phyloP scores from a whole-genome alignment of 2,113 vertebrate genomes.

The Phasianus colchicus region DNA sequence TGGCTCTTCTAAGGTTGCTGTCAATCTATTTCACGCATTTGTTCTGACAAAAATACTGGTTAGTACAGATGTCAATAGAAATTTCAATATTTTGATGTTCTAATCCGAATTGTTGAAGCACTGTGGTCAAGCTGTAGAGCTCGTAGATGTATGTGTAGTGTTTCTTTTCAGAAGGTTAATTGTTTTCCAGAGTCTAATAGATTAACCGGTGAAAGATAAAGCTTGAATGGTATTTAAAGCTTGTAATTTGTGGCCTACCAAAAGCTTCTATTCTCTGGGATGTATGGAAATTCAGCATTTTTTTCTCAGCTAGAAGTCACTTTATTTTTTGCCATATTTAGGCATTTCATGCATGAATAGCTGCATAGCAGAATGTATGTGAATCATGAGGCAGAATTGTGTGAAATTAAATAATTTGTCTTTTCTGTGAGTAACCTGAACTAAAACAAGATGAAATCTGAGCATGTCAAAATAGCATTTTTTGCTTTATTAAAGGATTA shows the following conservation, averaged over 20 bases:
- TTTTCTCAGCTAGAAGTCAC: neutral
- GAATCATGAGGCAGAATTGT: neutral
- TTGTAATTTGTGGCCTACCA: neutral
- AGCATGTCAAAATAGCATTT: slow-evolving; percentile 55
- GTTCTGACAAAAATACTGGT: neutral
- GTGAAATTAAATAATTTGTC: neutral
- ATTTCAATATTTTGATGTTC: neutral
- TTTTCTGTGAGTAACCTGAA: neutral
- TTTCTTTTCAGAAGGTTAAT: neutral
- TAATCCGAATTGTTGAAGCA: neutral
- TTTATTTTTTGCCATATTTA: neutral
- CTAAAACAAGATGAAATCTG: neutral
- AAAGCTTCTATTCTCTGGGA: neutral
- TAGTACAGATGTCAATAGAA: neutral
- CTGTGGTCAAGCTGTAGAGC: neutral
- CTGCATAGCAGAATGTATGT: neutral
- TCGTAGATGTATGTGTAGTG: neutral
- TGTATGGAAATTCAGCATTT: neutral
- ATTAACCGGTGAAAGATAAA: neutral
- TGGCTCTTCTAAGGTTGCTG: neutral
- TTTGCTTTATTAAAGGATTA: slow-evolving; percentile 79
- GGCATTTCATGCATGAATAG: neutral
- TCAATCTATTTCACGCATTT: neutral
- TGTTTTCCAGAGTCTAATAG: neutral
- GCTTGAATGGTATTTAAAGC: neutral